These are phyloP conservation scores for Acyrthosiphon pisum DNA, from an alignment of 1,140 invertebrate species.

Conservation along the genomic window DNA sequence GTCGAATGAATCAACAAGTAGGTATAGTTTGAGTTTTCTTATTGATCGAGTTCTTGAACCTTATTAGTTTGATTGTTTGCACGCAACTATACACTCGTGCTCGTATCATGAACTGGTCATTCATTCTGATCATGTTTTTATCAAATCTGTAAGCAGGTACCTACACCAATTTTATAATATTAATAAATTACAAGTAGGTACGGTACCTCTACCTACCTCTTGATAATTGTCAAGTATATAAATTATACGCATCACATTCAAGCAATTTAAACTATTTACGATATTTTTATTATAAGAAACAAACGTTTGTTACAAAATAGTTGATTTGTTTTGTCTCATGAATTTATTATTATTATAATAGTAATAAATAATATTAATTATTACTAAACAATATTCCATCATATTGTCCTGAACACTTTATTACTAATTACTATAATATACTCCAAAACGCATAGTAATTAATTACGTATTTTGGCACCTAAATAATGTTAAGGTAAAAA, in stretches of 20 bases:
- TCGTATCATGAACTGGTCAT: conserved; percentile 12
- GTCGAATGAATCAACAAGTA: neutral
- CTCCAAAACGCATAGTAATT: neutral
- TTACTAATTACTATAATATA: neutral
- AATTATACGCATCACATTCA: neutral
- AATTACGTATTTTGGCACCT: neutral
- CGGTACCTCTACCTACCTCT: neutral
- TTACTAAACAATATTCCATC: no score
- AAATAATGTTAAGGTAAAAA: neutral
- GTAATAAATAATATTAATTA: neutral
- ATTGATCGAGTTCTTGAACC: neutral
- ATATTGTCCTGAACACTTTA: neutral
- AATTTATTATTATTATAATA: neutral
- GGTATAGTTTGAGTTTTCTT: neutral
- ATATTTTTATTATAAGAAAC: neutral
- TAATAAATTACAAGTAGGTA: conserved; percentile 28
- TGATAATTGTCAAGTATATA: neutral
- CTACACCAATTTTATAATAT: neutral
- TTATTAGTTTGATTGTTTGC: conserved; percentile 23
- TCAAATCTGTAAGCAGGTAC: conserved; percentile 2
- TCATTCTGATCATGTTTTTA: conserved; percentile 45
- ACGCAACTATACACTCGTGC: neutral
- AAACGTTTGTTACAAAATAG: neutral
- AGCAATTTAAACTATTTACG: neutral
- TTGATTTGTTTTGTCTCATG: neutral